Base-by-base conservation (phyloP, 2,888 invertebrate genomes). In the Anthophora plumipes region DNA sequence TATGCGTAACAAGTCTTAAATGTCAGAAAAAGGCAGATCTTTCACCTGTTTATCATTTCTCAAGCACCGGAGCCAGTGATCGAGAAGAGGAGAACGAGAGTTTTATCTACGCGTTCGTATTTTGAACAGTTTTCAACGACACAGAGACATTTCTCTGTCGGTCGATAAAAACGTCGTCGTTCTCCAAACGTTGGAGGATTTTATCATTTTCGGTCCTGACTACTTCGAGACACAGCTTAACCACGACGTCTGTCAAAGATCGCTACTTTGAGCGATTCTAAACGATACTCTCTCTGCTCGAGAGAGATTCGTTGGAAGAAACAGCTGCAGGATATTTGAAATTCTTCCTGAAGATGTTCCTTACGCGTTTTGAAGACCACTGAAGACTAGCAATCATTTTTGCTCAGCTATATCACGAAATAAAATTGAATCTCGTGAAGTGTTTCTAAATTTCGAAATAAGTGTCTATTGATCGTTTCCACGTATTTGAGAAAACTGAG, bases 91-190 rank as follows among this genome's bases (percentile, higher is more conserved):
- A 20, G 0, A 6, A 3, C 17, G 8, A 14, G 52, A 41, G 17
- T 59, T 77, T 67, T 67, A 76, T 46, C 59, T 25, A 61, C 48
- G 60, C 54, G 64, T 57, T 11, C n/a, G 50, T 14, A n/a, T n/a
- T n/a, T n/a, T 12, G 12, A 57, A 25, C 52, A 31, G 54, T 8
- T 31, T 41, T 17, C 20, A 37, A 37, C 9, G 7, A n/a, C 22
- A 39, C 20, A 54, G 31, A 20, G 31, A 46, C 20, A n/a, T n/a
- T n/a, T n/a, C n/a, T 50, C 20, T 12, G 8, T 46, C 25, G 55
- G 57, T 80, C 77, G 46, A 64, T 77, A 14, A 37, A 68, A 12
- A 50, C 48, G 48, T 59, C n/a, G n/a, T 46, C 41, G 46, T 22
- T 9, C 3, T 7, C 25, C n/a, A 17, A 25, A 73, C 66, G 54